A percentile compares a stretch with the other conserved stretches of the same genome.
Conservation (phyloP, 2,113 vertebrate genomes). For the Dasyurus viverrinus region DNA sequence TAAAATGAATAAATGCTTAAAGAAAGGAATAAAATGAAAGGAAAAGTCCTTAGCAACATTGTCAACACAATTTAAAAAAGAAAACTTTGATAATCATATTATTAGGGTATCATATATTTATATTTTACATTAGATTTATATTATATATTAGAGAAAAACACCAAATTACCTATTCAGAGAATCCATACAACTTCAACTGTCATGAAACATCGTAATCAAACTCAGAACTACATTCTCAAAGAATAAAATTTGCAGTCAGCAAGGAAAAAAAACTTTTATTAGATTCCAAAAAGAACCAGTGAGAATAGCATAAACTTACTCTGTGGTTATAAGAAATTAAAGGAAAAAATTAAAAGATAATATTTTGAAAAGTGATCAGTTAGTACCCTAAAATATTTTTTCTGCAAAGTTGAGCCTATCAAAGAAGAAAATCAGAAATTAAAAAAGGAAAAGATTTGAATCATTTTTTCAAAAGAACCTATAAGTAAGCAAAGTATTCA, state of each 20-base stretch:
- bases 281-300: background rate
- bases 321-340: too few relatives aligned
- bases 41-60: background rate
- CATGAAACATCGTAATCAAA: background rate
- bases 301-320: background rate
- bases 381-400: too few relatives aligned
- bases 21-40: background rate
- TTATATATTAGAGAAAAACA: background rate
- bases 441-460: too few relatives aligned
- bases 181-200: background rate
- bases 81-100: background rate
- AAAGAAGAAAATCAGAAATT: too few relatives aligned
- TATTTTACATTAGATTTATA: too few relatives aligned
- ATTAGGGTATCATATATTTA: too few relatives aligned
- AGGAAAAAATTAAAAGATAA: too few relatives aligned
- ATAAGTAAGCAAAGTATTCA: too few relatives aligned
- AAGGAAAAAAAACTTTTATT: background rate
- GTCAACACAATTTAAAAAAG: background rate
- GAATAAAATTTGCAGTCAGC: background rate
- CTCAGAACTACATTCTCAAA: background rate
- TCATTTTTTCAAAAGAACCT: too few relatives aligned
- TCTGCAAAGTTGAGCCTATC: too few relatives aligned
- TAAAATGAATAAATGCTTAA: background rate
- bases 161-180: background rate
- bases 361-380: too few relatives aligned